phyloP scores from a whole-genome alignment of 2,888 invertebrate genomes.

The Heterodera filipjevi region DNA sequence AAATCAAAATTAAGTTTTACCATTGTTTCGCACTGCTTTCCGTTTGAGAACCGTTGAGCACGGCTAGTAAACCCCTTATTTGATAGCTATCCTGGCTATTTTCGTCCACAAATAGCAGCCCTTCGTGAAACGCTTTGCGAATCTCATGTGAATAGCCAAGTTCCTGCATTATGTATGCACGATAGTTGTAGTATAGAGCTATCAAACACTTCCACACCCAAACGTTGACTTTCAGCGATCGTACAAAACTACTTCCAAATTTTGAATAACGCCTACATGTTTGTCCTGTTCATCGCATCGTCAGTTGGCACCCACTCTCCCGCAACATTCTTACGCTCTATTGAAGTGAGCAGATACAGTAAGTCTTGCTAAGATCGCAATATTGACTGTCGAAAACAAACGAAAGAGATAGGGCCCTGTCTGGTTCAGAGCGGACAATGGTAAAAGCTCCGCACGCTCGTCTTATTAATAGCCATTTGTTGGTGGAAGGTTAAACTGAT shows the following conservation, averaged over 20 bases:
- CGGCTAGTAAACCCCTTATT: constrained; percentile 7
- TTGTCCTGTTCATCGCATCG: not conserved
- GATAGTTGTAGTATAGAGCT: not conserved
- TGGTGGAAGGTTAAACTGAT: not conserved
- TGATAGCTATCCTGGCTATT: not conserved
- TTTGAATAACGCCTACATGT: not conserved
- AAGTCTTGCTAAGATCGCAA: not conserved
- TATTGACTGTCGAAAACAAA: constrained; percentile 4
- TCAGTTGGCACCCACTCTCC: constrained; percentile 5
- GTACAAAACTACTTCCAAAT: not conserved
- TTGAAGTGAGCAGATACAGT: not conserved
- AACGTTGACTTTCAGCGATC: not conserved
- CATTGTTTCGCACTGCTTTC: not conserved
- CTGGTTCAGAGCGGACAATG: constrained; percentile 17
- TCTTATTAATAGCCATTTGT: constrained; percentile 7
- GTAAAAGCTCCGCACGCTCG: constrained; percentile 3
- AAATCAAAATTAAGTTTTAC: not conserved
- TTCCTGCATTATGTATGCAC: constrained; percentile 2
- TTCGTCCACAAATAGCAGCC: constrained; percentile 10
- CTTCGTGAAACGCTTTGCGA: constrained; percentile 13
- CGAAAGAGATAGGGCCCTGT: constrained; percentile 25
- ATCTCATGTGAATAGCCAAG: constrained; percentile 1
- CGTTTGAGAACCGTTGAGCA: not conserved
- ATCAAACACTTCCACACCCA: not conserved
- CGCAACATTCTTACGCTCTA: not conserved